phyloP scores from a whole-genome alignment of 2,113 vertebrate species.

The Phrynosoma platyrhinos region DNA sequence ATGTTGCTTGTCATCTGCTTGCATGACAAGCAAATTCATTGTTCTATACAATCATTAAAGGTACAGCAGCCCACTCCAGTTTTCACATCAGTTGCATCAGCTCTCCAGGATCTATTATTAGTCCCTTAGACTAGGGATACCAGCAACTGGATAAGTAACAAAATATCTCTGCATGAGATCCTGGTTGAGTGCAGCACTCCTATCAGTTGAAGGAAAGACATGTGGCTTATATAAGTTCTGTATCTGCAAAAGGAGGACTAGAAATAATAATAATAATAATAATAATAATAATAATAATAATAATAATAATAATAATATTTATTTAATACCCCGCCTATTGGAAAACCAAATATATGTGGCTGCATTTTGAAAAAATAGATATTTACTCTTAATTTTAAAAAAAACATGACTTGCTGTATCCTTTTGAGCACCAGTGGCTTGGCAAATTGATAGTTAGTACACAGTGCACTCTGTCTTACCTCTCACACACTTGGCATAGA shows the following conservation, averaged over 20 bases:
- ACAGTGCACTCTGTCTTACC: neutral
- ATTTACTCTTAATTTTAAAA: neutral
- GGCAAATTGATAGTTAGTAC: neutral
- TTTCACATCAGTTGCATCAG: no score
- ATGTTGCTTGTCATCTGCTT: no score
- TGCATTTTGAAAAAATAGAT: neutral
- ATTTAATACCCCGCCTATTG: no score
- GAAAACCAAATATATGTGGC: neutral
- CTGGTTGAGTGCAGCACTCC: neutral
- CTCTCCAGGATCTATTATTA: neutral
- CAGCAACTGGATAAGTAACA: neutral
- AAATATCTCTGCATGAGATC: neutral
- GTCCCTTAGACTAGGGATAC: neutral
- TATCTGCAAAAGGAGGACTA: neutral
- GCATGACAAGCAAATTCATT: no score
- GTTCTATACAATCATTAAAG: no score
- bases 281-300: no score
- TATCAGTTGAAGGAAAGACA: neutral
- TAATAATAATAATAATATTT: no score
- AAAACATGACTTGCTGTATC: neutral
- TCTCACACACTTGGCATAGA: conserved; percentile 16
- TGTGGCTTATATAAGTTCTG: neutral
- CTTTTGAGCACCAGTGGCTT: neutral
- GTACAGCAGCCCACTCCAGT: no score
- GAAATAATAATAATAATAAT: no score